Percentiles rank a stretch among this genome's conserved stretches.
phyloP scores from a whole-genome alignment of 2,113 vertebrate genomes.

The Epinephelus moara region DNA sequence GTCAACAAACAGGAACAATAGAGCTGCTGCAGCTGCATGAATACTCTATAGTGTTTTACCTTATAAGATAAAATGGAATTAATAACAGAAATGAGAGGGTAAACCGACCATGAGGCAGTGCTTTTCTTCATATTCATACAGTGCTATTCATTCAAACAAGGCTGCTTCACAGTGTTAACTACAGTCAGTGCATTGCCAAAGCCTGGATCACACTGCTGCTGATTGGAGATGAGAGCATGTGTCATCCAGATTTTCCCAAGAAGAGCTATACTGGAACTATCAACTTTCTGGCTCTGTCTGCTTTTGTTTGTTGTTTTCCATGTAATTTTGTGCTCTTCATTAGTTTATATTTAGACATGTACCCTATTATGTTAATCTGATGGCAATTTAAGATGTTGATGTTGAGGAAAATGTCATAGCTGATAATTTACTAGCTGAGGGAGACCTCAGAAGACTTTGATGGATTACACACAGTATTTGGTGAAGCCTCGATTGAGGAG shows the following conservation, averaged over 20 bases:
- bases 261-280: not conserved
- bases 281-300: not conserved
- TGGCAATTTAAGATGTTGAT: not conserved
- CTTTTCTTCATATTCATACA: not conserved
- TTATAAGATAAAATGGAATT: slow-evolving; percentile 3
- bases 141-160: not conserved
- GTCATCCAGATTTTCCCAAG: slow-evolving; percentile 2
- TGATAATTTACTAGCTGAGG: too few species aligned
- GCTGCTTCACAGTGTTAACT: not conserved
- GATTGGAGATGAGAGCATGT: not conserved
- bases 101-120: not conserved
- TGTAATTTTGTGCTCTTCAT: not conserved
- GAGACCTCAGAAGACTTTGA: too few species aligned
- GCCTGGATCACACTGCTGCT: not conserved
- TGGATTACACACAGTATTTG: too few species aligned
- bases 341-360: not conserved
- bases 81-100: not conserved
- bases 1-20: slow-evolving; percentile 49
- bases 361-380: not conserved
- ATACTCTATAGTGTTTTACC: not conserved
- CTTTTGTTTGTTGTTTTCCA: not conserved
- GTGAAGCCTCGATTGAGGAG: too few species aligned
- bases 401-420: too few species aligned
- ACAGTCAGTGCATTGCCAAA: not conserved
- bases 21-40: slow-evolving; percentile 35